Conservation (phyloP, 2,888 invertebrate genomes). For the Drosophila ustulata region DNA sequence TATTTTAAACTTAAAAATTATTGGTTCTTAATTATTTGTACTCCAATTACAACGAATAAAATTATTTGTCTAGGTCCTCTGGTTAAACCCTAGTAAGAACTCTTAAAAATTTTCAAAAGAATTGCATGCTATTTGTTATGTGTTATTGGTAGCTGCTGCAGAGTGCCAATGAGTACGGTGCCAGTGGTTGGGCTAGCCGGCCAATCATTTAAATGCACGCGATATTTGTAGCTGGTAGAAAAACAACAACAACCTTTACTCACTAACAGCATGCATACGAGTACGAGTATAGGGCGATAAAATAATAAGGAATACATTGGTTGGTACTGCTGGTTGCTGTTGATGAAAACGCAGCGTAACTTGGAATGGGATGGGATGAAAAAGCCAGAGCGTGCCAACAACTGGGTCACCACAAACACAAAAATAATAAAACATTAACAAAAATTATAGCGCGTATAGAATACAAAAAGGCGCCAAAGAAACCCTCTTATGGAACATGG, state of each 20-base stretch:
- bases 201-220: constrained; percentile 81
- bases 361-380: constrained; percentile 14
- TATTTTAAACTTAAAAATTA: too few species aligned
- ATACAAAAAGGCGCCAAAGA: constrained; percentile 44
- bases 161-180: constrained; percentile 47
- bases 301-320: constrained; percentile 49
- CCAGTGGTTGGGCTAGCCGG: constrained; percentile 46
- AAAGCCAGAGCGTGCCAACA: constrained; percentile 61
- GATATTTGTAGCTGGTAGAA: constrained; percentile 55
- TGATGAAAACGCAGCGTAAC: constrained; percentile 49
- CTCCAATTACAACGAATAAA: too few species aligned
- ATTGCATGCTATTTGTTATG: constrained; percentile 45
- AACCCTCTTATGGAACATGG: constrained; percentile 20
- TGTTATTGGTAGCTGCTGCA: constrained; percentile 49
- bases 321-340: constrained; percentile 16
- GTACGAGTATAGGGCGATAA: constrained; percentile 46
- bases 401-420: constrained; percentile 72
- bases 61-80: neutral
- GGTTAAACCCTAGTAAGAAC: neutral
- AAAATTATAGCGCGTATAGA: constrained; percentile 75
- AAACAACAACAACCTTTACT: constrained; percentile 44
- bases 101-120: constrained; percentile 14
- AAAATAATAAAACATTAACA: constrained; percentile 81
- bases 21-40: too few species aligned
- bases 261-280: constrained; percentile 54